Base-by-base conservation (phyloP, 2,797 vertebrate genomes). In the Danio aesculapii region DNA sequence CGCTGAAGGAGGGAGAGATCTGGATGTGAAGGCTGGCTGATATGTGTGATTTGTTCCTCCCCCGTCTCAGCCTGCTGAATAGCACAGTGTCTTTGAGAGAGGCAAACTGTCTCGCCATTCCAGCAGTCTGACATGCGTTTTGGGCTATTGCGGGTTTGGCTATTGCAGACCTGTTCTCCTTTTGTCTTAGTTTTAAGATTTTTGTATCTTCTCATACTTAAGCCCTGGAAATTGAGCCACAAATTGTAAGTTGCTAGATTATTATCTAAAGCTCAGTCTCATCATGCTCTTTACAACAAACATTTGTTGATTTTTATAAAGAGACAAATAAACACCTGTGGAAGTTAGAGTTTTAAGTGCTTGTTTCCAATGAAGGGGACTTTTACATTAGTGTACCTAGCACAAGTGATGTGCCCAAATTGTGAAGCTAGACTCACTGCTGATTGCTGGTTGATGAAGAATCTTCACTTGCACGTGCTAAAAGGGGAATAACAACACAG, bases 11-110 rank as follows among this genome's bases (percentile, higher is more conserved):
- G 57, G 69, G 47, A 79, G 64, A 75, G 74, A 84, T 82, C 62
- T 78, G 61, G 72, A 64, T 83, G 77, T 73, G 69, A 81, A 80
- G 63, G 44, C 62, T n/a, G 44, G 63, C 57, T 70, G 69, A 83
- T 78, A 62, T 44, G 19, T 84, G 73, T 83, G 62, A 81, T 84
- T 64, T 53, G 17, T 86, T 83, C 79, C 77, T 67, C 59, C 81
- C 70, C n/a, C 50, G 17, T 43, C 58, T 63, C 57, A 1, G 47
- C 47, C 14, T 57, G 30, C 80, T 83, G 77, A 84, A 84, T 82
- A 69, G 77, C 11, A 2, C 73, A 64, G 72, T 81, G 85, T 84
- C 44, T 72, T 66, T 75, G 84, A 81, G 75, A 72, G 49, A 72
- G 49, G n/a, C 6, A 62, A 79, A 55, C 58, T 21, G 59, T 61